Percentiles rank a stretch among this genome's conserved stretches.
phyloP scores from a whole-genome alignment of 1,140 invertebrate species.

The Apis laboriosa region DNA sequence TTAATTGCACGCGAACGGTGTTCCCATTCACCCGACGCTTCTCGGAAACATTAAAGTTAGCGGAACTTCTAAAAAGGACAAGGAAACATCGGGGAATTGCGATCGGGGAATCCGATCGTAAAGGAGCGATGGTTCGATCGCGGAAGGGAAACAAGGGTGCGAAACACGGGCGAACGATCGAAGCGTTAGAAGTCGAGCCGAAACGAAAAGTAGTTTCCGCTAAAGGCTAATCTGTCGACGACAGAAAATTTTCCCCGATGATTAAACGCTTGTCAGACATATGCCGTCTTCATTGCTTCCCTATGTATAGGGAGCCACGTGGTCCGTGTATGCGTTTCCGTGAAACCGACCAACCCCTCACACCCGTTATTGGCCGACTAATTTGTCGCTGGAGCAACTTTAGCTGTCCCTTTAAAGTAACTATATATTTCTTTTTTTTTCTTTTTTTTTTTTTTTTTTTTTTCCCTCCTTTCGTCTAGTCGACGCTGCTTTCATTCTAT shows the following conservation, averaged over 20 bases:
- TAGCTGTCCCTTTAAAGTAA: slow-evolving; percentile 38
- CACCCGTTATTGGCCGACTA: slow-evolving; percentile 51
- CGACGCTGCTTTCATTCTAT: not conserved
- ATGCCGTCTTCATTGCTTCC: slow-evolving; percentile 72
- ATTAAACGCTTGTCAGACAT: slow-evolving; percentile 72
- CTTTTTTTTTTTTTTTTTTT: no score
- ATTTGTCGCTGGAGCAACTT: slow-evolving; percentile 68
- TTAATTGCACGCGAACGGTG: slow-evolving; percentile 27
- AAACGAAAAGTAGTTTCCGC: slow-evolving; percentile 12
- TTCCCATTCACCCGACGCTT: not conserved
- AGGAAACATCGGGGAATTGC: not conserved
- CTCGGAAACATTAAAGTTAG: slow-evolving; percentile 31
- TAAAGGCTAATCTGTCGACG: slow-evolving; percentile 63
- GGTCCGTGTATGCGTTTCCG: slow-evolving; percentile 58
- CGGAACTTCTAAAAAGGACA: slow-evolving; percentile 8
- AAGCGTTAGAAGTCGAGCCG: slow-evolving; percentile 28
- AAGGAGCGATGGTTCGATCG: not conserved
- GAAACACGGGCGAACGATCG: no score
- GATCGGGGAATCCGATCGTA: not conserved
- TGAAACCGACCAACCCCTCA: slow-evolving; percentile 54
- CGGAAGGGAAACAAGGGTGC: not conserved
- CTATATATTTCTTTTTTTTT: not conserved
- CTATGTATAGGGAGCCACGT: slow-evolving; percentile 53
- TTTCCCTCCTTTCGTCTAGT: no score
- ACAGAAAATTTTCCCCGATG: slow-evolving; percentile 71